Conservation (phyloP, 2,888 invertebrate genomes). For the Cerastis leucographa region DNA sequence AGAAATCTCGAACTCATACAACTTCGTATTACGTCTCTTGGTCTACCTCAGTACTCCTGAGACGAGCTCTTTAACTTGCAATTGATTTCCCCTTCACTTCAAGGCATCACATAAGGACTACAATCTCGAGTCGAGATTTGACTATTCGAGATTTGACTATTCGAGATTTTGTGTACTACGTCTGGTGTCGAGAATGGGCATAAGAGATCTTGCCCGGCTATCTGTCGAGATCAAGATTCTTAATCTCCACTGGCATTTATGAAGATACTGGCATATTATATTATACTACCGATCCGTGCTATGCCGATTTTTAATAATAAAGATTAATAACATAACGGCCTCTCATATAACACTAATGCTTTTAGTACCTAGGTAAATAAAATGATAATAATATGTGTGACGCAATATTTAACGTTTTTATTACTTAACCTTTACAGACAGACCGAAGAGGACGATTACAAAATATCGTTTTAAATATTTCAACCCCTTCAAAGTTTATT, state of each 20-base stretch:
- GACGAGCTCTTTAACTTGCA: background rate
- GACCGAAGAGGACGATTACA: background rate
- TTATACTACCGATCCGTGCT: background rate
- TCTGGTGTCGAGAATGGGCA: background rate
- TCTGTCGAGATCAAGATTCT: too few relatives aligned
- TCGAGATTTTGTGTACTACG: background rate
- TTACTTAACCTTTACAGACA: background rate
- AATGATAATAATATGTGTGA: background rate
- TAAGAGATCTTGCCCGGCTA: too few relatives aligned
- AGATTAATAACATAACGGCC: too few relatives aligned
- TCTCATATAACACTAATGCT: background rate
- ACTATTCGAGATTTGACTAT: too few relatives aligned
- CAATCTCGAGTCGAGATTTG: background rate
- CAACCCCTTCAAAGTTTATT: slow-evolving; percentile 14
- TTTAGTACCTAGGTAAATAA: background rate
- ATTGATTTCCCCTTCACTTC: background rate
- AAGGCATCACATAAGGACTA: background rate
- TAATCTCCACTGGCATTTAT: background rate
- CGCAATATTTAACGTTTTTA: background rate
- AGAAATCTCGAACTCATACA: background rate
- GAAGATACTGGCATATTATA: background rate
- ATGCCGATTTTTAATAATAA: too few relatives aligned
- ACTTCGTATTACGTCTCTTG: slow-evolving; percentile 1
- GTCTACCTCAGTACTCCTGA: background rate
- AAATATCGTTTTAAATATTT: slow-evolving; percentile 27